These are phyloP conservation scores for Notocelia uddmanniana DNA, from an alignment of 2,888 invertebrate genomes.

Conservation along the genomic window DNA sequence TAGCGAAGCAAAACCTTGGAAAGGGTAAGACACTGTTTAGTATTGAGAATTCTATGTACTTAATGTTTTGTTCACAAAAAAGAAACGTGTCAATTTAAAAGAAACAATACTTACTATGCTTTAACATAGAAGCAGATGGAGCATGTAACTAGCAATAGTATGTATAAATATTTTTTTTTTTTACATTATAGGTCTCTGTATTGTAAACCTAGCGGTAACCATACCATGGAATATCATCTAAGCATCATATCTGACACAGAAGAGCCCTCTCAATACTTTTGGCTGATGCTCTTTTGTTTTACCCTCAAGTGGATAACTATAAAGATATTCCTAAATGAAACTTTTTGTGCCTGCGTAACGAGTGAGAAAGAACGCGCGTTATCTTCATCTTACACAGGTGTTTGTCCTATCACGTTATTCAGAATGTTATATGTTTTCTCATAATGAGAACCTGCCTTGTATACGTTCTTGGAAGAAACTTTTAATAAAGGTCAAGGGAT, in stretches of 20 bases:
- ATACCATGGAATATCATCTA: too few species aligned
- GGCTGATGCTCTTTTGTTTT: neutral
- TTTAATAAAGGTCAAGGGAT: constrained; percentile 14
- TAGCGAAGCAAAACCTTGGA: too few species aligned
- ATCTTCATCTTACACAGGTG: constrained; percentile 39
- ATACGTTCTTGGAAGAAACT: constrained; percentile 13
- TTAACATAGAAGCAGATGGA: too few species aligned
- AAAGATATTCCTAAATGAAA: constrained; percentile 20
- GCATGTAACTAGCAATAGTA: too few species aligned
- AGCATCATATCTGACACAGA: too few species aligned
- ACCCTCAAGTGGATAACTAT: neutral
- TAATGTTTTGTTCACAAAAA: too few species aligned
- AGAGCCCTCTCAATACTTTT: neutral
- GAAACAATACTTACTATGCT: too few species aligned
- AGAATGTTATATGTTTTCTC: constrained; percentile 13
- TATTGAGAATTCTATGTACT: too few species aligned
- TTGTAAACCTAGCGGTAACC: too few species aligned
- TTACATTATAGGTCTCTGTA: too few species aligned
- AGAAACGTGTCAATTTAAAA: too few species aligned
- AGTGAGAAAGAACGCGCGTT: constrained; percentile 19
- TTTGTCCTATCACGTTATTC: constrained; percentile 2
- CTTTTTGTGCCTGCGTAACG: constrained; percentile 10
- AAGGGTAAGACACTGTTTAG: neutral
- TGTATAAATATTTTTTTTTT: too few species aligned
- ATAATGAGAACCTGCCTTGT: constrained; percentile 30